Base-by-base conservation (phyloP, 2,113 vertebrate genomes). In the Heloderma charlesbogerti region DNA sequence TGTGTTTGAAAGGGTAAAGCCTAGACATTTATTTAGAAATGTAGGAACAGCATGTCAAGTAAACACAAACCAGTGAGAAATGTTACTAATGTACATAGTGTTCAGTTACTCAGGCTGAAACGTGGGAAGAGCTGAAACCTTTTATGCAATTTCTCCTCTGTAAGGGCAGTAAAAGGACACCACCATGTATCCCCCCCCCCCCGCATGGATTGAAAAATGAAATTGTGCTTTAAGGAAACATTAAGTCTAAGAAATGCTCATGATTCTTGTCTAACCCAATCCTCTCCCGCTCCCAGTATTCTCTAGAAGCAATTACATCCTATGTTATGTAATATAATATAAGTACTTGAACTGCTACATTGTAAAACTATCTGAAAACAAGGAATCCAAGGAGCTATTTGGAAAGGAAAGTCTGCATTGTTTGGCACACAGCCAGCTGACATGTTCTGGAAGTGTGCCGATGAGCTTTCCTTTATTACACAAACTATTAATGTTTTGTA, bases 111-210 rank as follows among this genome's bases (percentile, higher is more conserved):
- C 5, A 4, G 90, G 90, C 0, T 74, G 89, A 80, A 0, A 1
- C 34, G 84, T 74, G 78, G 48, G 60, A 74, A 92, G 91, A 91
- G 86, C 89, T 51, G 91, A 87, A 1, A n/a, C 74, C 20, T 88
- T 40, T 88, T 91, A 29, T 31, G 92, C 40, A 84, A 89, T 93
- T 90, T 89, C 86, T 34, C 95, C 89, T 91, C n/a, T 75, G 43
- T 51, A 78, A 91, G 22, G 13, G 57, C 80, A 88, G 57, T 29
- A 71, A 88, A 79, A 87, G 20, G 12, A 69, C 12, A 54, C 51
- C 51, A 12, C 66, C 40, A 78, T 84, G 31, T 27, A 22, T 78
- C 40, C 54, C 22, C 31, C 60, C 63, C 72, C 67, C 25, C 79
- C n/a, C 48, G 8, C 15, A 85, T 45, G 3, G 29, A 25, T 25